Evolutionary conservation across 2,797 vertebrate species (phyloP), one percentile per base, ranked within the genome.

Genomic region (Leontopithecus rosalia): DNA sequence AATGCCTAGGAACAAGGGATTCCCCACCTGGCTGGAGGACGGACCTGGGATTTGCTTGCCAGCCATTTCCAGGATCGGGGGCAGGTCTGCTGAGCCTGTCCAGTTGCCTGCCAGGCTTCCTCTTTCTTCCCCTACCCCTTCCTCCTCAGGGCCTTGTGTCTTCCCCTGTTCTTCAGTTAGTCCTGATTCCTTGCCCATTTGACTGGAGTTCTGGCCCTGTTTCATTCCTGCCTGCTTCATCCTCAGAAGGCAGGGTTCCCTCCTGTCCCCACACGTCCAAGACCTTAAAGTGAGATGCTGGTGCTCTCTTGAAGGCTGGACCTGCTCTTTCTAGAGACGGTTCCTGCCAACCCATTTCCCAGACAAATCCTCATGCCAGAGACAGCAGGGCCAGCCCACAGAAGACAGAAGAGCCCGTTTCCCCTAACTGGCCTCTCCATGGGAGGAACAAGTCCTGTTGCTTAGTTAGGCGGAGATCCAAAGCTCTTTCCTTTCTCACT

Each of bases 1-100:
- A 24, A 12, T 2, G 13, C 46, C 50, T 28, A 1, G 4, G 7
- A 67, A 48, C 4, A 4, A 0, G 17, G 52, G 57, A 15, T 2
- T 36, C 30, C 67, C 13, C 28, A 20, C 30, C 43, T 13, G 9
- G 4, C 10, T 30, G 20, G 43, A 33, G 12, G 19, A 9, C 22
- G 6, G 36, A 22, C 41, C 64, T 26, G 1, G 41, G 8, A 1
- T 80, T 22, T 22, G 15, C 28, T 70, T 39, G 3, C 9, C 48
- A 67, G 64, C 61, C 9, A 1, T 17, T 75, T 41, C 55, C 7
- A 2, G 13, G 12, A 24, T 24, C 33, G 17, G 17, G 9, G 2
- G 3, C 19, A 26, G 26, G 43, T 9, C 52, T 61, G 11, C 1
- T 0, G 9, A 15, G 22, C 12, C 2, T 19, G 33, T 1, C 26